Evolutionary conservation across 2,113 vertebrate species (phyloP).

Genomic region (Martes martes): DNA sequence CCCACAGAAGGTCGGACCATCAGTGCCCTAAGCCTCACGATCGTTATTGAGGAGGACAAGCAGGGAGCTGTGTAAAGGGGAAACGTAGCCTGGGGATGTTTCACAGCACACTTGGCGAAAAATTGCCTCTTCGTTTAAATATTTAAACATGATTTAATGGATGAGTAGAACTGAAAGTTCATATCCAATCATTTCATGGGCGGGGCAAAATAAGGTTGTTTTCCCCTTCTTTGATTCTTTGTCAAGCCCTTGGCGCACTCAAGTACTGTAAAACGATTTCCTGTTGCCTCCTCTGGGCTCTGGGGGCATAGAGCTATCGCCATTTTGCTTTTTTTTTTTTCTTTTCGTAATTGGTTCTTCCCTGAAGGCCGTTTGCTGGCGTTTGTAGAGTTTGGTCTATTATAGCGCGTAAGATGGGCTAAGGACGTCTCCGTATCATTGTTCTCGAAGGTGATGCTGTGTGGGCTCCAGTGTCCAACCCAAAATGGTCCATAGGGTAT

Average conservation of each 20-base stretch:
- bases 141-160: not conserved
- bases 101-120: not conserved
- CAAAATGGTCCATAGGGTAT: fast-evolving
- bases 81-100: fast-evolving
- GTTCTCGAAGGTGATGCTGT: not conserved
- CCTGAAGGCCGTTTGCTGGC: not conserved
- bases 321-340: not conserved
- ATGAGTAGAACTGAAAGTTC: not conserved
- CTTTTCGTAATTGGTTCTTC: not conserved
- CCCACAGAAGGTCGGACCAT: fast-evolving
- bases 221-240: not conserved
- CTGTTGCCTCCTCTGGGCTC: not conserved
- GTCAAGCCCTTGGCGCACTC: not conserved
- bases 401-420: not conserved
- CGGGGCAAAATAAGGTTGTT: not conserved
- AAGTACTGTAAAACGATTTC: not conserved
- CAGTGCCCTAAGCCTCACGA: not conserved
- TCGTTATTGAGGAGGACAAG: not conserved
- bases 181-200: no score
- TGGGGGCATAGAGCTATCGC: not conserved
- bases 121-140: not conserved
- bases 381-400: not conserved
- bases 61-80: not conserved
- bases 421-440: not conserved
- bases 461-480: fast-evolving